phyloP scores from a whole-genome alignment of 2,797 vertebrate species.

The Aselliscus stoliczkanus region DNA sequence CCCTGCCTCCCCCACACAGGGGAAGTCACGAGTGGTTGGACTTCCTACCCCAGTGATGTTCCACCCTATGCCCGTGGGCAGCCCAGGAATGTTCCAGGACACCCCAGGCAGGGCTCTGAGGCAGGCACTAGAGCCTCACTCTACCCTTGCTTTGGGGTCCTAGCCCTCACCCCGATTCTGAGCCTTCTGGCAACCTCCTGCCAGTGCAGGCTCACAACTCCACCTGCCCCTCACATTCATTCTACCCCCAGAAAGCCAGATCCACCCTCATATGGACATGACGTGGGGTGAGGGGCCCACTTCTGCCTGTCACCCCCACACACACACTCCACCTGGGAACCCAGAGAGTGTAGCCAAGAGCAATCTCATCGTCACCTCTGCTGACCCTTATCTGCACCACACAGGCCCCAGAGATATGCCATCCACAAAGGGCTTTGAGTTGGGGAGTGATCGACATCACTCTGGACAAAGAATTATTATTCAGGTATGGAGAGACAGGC shows the following conservation, averaged over 20 bases:
- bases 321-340: too few species aligned
- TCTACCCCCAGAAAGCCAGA: background rate
- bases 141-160: background rate
- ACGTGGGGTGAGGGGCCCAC: rapidly evolving
- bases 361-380: background rate
- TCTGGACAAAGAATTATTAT: background rate
- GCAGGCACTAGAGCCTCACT: too few species aligned
- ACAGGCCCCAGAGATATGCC: background rate
- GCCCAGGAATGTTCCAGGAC: rapidly evolving
- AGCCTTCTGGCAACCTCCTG: background rate
- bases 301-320: too few species aligned
- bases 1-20: rapidly evolving
- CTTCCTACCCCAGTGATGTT: background rate
- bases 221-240: too few species aligned
- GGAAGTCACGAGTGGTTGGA: rapidly evolving
- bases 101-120: background rate
- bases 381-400: background rate
- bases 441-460: rapidly evolving
- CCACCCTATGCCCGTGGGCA: background rate
- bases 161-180: rapidly evolving
- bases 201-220: too few species aligned
- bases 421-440: background rate
- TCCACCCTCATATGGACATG: rapidly evolving
- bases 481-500: background rate
- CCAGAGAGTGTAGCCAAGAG: background rate